Evolutionary conservation across 1,140 invertebrate species (phyloP), one percentile per base, ranked within the genome.

Genomic region (Drosophila pseudoobscura): DNA sequence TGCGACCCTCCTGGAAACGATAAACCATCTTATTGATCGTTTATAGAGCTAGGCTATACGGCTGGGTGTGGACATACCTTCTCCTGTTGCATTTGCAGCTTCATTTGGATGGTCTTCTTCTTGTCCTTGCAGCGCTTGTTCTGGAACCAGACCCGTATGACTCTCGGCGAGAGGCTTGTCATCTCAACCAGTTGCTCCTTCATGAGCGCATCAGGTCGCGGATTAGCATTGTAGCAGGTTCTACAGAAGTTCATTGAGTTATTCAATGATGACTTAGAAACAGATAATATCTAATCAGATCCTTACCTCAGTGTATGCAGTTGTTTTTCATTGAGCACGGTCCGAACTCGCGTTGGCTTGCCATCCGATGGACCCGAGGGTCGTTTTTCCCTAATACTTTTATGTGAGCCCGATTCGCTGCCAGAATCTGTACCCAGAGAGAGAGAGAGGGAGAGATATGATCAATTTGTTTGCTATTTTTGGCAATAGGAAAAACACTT

Each of bases 71-170:
- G n/a, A 39, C 92, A 91, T 94, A 99, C 98, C 96, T 99, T 99
- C 92, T 99, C 98, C 91, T 97, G 96, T 90, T 98, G 97, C 95
- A 99, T 97, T 92, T 99, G 97, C 92, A 99, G 97, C 92, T 99
- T 99, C 94, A 99, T 96, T 68, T 98, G 95, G 39, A 99, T 97
- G 41, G 96, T 98, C 89, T 97, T 96, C 93, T 99, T 99, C 93
- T 99, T 99, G 92, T 99, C 99, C 92, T 99, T 99, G 93, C 98
- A 99, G 31, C 99, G 93, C 92, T 99, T 99, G 93, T 99, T 99
- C 92, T 99, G 97, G 93, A 99, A 99, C 98, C 98, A 99, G 15
- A 99, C 98, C 84, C 98, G 94, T 83, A 99, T 99, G 59, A 99
- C 98, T 17, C 98, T 93, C 1, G 98, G 98, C 80, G 96, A 98